phyloP scores from a whole-genome alignment of 2,797 vertebrate species.

The Melanotaenia nigrans region DNA sequence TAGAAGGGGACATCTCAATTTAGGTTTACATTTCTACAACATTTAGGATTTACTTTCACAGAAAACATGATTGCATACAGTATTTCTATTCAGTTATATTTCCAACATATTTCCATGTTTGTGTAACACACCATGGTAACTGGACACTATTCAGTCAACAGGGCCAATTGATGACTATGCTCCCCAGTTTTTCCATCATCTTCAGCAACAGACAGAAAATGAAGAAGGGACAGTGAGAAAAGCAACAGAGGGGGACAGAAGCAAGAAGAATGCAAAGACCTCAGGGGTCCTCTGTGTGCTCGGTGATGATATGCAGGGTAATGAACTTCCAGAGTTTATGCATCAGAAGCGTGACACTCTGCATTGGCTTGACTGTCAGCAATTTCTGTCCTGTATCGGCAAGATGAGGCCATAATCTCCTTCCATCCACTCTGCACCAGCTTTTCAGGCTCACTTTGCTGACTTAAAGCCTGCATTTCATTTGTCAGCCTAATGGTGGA shows the following conservation, averaged over 20 bases:
- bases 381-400: conserved; percentile 56
- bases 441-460: conserved; percentile 65
- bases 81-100: neutral
- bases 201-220: conserved; percentile 36
- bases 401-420: conserved; percentile 76
- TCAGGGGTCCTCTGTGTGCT: conserved; percentile 60
- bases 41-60: neutral
- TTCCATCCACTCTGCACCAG: conserved; percentile 69
- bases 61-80: neutral
- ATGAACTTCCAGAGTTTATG: conserved; percentile 76
- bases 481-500: conserved; percentile 80
- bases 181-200: conserved; percentile 58
- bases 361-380: conserved; percentile 71
- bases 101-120: conserved; percentile 14
- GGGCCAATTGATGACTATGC: conserved; percentile 46
- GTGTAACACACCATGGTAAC: conserved; percentile 37
- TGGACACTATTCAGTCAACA: conserved; percentile 52
- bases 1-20: conserved; percentile 33
- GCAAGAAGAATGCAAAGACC: conserved; percentile 50
- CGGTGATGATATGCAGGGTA: conserved; percentile 75
- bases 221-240: conserved; percentile 18
- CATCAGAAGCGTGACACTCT: conserved; percentile 71
- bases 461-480: conserved; percentile 76
- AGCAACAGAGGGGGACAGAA: conserved; percentile 8
- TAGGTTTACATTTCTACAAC: conserved; percentile 3